Evolutionary conservation across 1,140 invertebrate genomes (phyloP).

Genomic region (Tetramorium simillimum): DNA sequence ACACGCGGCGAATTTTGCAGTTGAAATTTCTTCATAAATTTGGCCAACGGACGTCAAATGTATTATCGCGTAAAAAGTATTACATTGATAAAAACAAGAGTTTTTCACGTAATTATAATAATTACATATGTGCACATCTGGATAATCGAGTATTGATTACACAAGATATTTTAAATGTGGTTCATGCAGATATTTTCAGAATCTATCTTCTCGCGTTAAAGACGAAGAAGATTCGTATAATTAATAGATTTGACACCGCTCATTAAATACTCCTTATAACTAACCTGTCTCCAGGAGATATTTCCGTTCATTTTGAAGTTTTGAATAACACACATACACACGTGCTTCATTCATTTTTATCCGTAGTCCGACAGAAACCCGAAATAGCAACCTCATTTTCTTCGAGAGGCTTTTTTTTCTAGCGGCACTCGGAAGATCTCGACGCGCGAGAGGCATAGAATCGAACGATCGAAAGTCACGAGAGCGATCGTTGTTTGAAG

Average conservation of each 20-base stretch:
- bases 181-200: background rate
- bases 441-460: conserved; percentile 9
- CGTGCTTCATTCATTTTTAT: background rate
- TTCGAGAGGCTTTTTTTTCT: background rate
- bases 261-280: background rate
- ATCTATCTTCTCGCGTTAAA: background rate
- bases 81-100: background rate
- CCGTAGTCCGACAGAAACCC: background rate
- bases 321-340: background rate
- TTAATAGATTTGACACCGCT: background rate
- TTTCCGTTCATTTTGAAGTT: background rate
- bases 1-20: background rate
- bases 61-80: background rate
- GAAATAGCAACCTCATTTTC: conserved; percentile 27
- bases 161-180: background rate
- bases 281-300: background rate
- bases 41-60: background rate
- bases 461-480: conserved; percentile 52
- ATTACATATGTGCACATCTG: background rate
- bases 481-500: conserved; percentile 43
- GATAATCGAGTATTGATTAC: background rate
- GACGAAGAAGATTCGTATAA: background rate
- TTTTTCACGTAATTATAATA: background rate
- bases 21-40: conserved; percentile 10
- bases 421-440: background rate